These are phyloP conservation scores for Sebastes umbrosus DNA, from an alignment of 2,797 vertebrate genomes.

Conservation along the genomic window DNA sequence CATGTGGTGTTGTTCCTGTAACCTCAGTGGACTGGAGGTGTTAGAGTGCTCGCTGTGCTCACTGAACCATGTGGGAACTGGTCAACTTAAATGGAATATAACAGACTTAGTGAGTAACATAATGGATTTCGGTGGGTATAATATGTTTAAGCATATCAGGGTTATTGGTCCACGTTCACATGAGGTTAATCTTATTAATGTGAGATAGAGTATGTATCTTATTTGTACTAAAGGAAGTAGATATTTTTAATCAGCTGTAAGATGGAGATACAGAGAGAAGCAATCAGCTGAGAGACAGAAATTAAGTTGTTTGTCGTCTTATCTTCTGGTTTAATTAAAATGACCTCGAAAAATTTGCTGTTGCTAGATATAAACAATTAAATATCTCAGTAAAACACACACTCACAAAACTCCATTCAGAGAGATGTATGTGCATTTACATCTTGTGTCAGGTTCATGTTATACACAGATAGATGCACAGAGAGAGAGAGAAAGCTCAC, in stretches of 20 bases:
- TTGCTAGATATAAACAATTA: not conserved
- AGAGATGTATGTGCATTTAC: not conserved
- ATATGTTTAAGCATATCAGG: not conserved
- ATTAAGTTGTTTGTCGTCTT: not conserved
- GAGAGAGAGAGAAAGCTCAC: not conserved
- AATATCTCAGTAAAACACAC: not conserved
- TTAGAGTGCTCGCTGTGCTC: constrained; percentile 12
- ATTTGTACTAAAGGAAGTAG: not conserved
- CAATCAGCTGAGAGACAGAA: not conserved
- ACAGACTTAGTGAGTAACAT: not conserved
- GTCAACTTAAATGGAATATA: constrained; percentile 10
- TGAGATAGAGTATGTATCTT: not conserved
- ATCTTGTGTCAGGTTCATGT: not conserved
- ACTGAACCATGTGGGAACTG: constrained; percentile 11
- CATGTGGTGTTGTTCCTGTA: constrained; percentile 1
- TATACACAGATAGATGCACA: not conserved
- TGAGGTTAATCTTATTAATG: not conserved
- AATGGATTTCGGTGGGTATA: not conserved
- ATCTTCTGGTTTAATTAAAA: constrained; percentile 29
- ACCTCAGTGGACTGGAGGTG: constrained; percentile 17
- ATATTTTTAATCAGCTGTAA: not conserved
- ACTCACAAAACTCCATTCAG: not conserved
- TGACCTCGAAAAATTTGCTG: not conserved
- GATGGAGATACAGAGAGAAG: not conserved
- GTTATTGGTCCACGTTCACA: not conserved